Percentiles rank a stretch among this genome's conserved stretches.
Evolutionary conservation across 2,888 invertebrate species (phyloP).

Genomic region (Altica lythri): DNA sequence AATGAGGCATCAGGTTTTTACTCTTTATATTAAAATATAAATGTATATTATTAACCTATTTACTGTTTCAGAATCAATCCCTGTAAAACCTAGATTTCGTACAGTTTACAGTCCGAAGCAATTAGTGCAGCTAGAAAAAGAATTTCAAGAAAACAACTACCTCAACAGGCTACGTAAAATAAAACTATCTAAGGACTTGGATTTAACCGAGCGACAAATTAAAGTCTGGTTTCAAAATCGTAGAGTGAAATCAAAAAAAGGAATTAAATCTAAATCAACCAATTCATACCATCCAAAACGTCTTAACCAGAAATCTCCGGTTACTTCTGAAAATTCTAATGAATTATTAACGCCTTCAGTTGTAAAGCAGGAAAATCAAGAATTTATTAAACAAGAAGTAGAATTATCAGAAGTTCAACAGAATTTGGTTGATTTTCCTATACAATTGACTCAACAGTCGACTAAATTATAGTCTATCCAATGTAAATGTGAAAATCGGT

Average conservation of each 20-base stretch:
- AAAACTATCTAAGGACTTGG: slow-evolving; percentile 71
- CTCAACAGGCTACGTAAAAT: slow-evolving; percentile 77
- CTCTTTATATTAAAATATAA: too few relatives aligned
- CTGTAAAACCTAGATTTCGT: slow-evolving; percentile 62
- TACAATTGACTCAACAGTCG: too few relatives aligned
- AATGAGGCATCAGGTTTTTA: too few relatives aligned
- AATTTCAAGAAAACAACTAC: slow-evolving; percentile 76
- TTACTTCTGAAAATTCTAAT: slow-evolving; percentile 53
- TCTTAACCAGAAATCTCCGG: slow-evolving; percentile 2
- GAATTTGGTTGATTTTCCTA: neutral
- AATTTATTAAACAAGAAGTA: neutral
- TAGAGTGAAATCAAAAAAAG: slow-evolving; percentile 78
- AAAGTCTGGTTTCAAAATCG: slow-evolving; percentile 90
- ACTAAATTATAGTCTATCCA: too few relatives aligned
- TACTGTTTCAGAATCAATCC: slow-evolving; percentile 1
- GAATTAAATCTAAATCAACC: too few relatives aligned
- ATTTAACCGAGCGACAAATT: slow-evolving; percentile 78
- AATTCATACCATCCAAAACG: slow-evolving; percentile 2
- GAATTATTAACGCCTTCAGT: slow-evolving; percentile 50
- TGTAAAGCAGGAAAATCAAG: slow-evolving; percentile 28
- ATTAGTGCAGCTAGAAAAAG: slow-evolving; percentile 77
- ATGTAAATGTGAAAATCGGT: too few relatives aligned
- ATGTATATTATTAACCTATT: neutral
- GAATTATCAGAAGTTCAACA: neutral
- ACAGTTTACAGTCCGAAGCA: slow-evolving; percentile 83